Base-by-base conservation (phyloP, 2,113 vertebrate species). In the Corythornis madagascariensis region DNA sequence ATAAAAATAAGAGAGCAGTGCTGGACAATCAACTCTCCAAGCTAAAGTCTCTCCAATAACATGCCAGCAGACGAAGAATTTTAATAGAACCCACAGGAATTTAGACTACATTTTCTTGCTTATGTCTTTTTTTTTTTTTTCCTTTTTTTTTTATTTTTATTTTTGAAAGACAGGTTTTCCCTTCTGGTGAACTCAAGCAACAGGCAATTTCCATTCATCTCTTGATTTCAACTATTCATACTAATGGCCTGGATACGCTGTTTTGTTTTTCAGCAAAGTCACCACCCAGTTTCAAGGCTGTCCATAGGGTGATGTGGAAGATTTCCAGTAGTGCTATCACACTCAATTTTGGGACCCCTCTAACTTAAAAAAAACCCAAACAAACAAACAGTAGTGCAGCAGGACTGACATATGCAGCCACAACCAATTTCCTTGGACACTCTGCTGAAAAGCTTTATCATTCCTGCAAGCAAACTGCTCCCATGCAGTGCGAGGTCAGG, bases 61-160 rank as follows among this genome's bases (percentile, higher is more conserved):
- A 84, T 88, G 74, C 90, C 86, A 93, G 63, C 55, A 67, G 75
- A 86, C 31, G 43, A 95, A 92, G 92, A 89, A 94, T 83, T 94
- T 90, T 92, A 91, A 96, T 83, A 89, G 80, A 96, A 88, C 93
- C 90, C 93, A 91, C 90, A 93, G 93, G 94, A 94, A 96, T 93
- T 91, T 55, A 83, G 42, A 64, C 38, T 56, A 56, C 40, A n/a
- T 79, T 93, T 83, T 90, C 73, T 65, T 81, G 16, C 60, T 66
- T 86, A 73, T 90, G 80, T 35, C 4, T 4, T 14, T 78, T 74
- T 83, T 21, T 45, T 1, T 70, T 79, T 16, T 50, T 1, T 2
- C 38, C 38, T 38, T 3, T 22, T 3, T 22, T 3, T 52, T 86
- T 47, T 45, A 26, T 42, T 82, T 45, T 61, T 38, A 53, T 52